Evolutionary conservation across 2,797 vertebrate genomes (phyloP), one percentile per base, ranked within the genome.

Genomic region (Acestrorhynchus altus): DNA sequence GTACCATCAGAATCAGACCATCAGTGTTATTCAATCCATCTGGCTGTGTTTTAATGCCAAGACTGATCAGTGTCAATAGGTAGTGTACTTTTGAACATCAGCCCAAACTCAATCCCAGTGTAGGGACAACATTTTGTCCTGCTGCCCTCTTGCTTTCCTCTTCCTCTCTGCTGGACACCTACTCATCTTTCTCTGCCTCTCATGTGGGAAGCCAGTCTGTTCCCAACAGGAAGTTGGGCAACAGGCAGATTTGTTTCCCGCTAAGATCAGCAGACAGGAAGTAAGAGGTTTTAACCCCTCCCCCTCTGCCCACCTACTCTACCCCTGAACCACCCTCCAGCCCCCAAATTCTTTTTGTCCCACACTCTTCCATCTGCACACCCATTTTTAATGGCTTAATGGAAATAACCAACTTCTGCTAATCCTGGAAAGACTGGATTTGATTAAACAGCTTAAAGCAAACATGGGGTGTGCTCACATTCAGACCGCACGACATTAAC

Each of bases 151-250:
- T n/a, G 20, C 35, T 67, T 51, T 54, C 7, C 44, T 35, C 74
- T 70, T 39, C 44, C 75, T 80, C 80, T 72, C 69, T 57, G 8
- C 46, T 16, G 73, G 63, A 76, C 47, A 42, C n/a, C 5, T 47
- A 51, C 18, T 60, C 40, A 15, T 39, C 28, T 28, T 20, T 28
- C 51, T 26, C 47, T 28, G 1, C 67, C 39, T 20, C 35, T 63
- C 87, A 77, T 68, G 80, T 72, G 87, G 87, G 85, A 91, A 84
- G 81, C 76, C 85, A 81, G 74, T 65, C 51, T 52, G 81, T 89
- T 90, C 87, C 91, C 90, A 83, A 87, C 89, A 94, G 93, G 92
- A 94, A 93, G 85, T 85, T 71, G 83, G 86, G 83, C 84, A 87
- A 88, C 61, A 44, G 86, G 90, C 87, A 89, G 90, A 90, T 87